Evolutionary conservation across 35 echinoderm and acorn worm species (phyloP).

Genomic region (Apostichopus parvimensis): DNA sequence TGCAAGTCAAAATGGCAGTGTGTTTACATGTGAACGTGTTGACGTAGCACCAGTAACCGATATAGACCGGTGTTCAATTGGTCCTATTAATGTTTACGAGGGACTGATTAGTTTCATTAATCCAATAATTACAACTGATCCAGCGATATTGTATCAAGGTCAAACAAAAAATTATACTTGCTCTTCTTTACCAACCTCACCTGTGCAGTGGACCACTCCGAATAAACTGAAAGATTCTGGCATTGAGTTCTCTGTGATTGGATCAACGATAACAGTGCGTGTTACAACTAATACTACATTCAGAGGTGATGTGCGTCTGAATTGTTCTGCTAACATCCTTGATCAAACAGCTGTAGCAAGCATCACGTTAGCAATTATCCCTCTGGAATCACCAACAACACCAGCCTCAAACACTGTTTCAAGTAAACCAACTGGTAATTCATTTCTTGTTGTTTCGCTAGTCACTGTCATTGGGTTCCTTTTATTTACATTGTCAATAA

Average conservation of each 20-base stretch:
- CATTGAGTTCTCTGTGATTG: background rate
- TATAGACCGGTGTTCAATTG: background rate
- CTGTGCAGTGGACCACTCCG: background rate
- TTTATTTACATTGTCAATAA: too few species aligned
- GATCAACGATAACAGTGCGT: background rate
- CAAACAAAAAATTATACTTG: background rate
- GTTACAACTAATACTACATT: background rate
- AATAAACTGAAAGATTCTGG: background rate
- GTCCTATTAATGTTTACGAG: background rate
- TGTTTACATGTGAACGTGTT: background rate
- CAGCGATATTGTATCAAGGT: background rate
- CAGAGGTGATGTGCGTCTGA: background rate
- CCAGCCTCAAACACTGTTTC: too few species aligned
- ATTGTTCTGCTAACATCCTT: background rate
- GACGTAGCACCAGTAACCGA: too few species aligned
- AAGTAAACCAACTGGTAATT: too few species aligned
- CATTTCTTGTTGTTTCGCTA: too few species aligned
- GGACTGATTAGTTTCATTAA: background rate
- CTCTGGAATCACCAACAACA: too few species aligned
- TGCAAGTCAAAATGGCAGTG: background rate
- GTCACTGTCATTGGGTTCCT: too few species aligned
- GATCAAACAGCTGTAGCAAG: background rate
- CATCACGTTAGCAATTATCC: background rate
- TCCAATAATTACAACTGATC: background rate
- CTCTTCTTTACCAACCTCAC: background rate